Evolutionary conservation across 1,140 invertebrate species (phyloP).

Genomic region (Diorhabda sublineata): DNA sequence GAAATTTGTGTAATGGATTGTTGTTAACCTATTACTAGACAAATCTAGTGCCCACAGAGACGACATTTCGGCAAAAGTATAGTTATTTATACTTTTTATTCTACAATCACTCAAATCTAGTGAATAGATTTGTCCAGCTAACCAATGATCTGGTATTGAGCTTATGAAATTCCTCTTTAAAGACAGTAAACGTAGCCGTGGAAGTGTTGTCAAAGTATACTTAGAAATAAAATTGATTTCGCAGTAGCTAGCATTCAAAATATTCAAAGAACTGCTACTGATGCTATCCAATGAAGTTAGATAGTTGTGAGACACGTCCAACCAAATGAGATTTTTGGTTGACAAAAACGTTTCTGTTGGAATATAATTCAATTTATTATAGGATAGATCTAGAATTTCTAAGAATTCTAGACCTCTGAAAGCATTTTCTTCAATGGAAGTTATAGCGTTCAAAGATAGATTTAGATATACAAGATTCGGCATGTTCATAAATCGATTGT

Average conservation of each 20-base stretch:
- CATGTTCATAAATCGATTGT: conserved; percentile 58
- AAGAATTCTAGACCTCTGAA: conserved; percentile 50
- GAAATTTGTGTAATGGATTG: conserved; percentile 58
- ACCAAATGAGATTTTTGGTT: conserved; percentile 53
- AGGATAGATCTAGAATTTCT: conserved; percentile 46
- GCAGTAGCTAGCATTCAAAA: conserved; percentile 57
- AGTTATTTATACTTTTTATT: conserved; percentile 51
- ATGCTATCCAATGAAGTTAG: conserved; percentile 56
- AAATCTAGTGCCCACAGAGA: conserved; percentile 56
- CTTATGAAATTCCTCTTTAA: conserved; percentile 57
- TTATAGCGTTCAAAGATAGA: conserved; percentile 60
- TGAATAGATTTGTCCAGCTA: conserved; percentile 52
- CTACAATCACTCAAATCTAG: conserved; percentile 57
- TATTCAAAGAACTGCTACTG: conserved; percentile 52
- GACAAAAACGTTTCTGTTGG: conserved; percentile 52
- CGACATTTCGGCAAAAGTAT: conserved; percentile 54
- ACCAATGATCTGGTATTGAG: conserved; percentile 54
- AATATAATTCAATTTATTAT: conserved; percentile 58
- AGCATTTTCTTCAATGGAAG: conserved; percentile 50
- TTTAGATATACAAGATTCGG: conserved; percentile 58
- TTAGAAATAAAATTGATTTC: conserved; percentile 55
- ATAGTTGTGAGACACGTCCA: conserved; percentile 64
- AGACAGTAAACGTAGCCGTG: conserved; percentile 52
- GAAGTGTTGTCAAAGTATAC: conserved; percentile 52
- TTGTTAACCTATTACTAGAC: conserved; percentile 62